These are phyloP conservation scores for Sweltsa coloradensis DNA, from an alignment of 1,140 invertebrate genomes.

Conservation along the genomic window DNA sequence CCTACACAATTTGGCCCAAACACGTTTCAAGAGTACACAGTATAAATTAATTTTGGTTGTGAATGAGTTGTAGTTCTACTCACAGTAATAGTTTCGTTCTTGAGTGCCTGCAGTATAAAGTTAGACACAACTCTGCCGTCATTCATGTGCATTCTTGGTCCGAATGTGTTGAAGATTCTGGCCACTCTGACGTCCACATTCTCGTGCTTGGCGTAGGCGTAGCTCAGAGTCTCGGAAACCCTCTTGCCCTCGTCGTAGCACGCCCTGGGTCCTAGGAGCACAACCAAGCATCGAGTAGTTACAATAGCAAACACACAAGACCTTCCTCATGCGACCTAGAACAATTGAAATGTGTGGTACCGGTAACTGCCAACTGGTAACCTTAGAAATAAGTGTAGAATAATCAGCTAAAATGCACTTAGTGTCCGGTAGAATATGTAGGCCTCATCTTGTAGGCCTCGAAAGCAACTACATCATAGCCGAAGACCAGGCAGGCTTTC, in stretches of 20 bases:
- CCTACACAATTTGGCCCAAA: conserved; percentile 6
- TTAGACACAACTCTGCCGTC: conserved; percentile 98
- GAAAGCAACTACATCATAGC: too few relatives aligned
- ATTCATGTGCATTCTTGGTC: conserved; percentile 99
- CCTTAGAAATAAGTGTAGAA: too few relatives aligned
- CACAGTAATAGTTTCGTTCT: conserved; percentile 90
- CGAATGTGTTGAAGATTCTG: conserved; percentile 98
- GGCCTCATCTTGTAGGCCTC: too few relatives aligned
- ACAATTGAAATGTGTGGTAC: too few relatives aligned
- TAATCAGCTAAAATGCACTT: too few relatives aligned
- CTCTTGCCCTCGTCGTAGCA: conserved; percentile 99
- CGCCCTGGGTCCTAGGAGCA: conserved; percentile 62
- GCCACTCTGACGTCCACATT: conserved; percentile 90
- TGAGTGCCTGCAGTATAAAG: conserved; percentile 93
- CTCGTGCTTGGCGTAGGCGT: conserved; percentile 95
- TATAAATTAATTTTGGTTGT: too few relatives aligned
- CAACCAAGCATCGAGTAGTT: not conserved
- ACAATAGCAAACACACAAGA: not conserved
- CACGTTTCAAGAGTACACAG: not conserved
- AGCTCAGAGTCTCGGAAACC: conserved; percentile 91
- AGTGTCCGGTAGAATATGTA: too few relatives aligned
- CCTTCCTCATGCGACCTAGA: too few relatives aligned
- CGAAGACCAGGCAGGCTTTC: too few relatives aligned
- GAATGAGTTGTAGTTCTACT: too few relatives aligned
- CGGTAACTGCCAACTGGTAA: too few relatives aligned